These are phyloP conservation scores for Vandiemenella viatica DNA, from an alignment of 2,888 invertebrate genomes.

Conservation along the genomic window DNA sequence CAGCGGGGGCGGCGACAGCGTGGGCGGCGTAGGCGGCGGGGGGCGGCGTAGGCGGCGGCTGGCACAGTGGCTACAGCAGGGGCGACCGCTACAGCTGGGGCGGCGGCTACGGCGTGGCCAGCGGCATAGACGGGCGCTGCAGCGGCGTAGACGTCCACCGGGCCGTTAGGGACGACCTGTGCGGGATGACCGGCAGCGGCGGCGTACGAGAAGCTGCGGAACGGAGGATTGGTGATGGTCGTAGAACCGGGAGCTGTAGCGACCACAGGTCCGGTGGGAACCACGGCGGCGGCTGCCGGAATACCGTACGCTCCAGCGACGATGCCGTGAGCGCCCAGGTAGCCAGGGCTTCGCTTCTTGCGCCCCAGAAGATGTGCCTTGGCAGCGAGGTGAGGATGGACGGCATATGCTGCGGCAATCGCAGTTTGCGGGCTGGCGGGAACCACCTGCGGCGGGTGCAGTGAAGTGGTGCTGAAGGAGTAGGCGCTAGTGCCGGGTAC, in stretches of 20 bases:
- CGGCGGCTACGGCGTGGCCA: too few species aligned
- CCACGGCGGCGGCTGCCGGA: too few species aligned
- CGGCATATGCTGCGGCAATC: conserved; percentile 36
- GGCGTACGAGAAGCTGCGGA: neutral
- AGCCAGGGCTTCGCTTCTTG: conserved; percentile 11
- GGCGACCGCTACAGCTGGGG: too few species aligned
- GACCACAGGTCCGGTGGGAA: too few species aligned
- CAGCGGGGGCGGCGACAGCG: conserved; percentile 22
- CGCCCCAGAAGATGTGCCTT: conserved; percentile 17
- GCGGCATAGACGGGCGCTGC: too few species aligned
- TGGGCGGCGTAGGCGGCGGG: conserved; percentile 14
- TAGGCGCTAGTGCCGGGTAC: conserved; percentile 7
- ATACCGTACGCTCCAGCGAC: too few species aligned
- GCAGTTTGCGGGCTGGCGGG: conserved; percentile 29
- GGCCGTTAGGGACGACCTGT: neutral
- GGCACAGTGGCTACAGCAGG: conserved; percentile 20
- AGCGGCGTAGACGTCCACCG: neutral
- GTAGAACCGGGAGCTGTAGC: neutral
- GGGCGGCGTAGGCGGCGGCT: conserved; percentile 19
- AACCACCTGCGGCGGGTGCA: conserved; percentile 20
- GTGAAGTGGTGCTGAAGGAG: conserved; percentile 21
- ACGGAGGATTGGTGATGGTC: neutral
- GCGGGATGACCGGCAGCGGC: neutral
- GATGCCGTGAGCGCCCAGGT: neutral
- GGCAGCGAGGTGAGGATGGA: conserved; percentile 35